Base-by-base conservation (phyloP, 2,113 vertebrate genomes). In the Oreotrochilus melanogaster region DNA sequence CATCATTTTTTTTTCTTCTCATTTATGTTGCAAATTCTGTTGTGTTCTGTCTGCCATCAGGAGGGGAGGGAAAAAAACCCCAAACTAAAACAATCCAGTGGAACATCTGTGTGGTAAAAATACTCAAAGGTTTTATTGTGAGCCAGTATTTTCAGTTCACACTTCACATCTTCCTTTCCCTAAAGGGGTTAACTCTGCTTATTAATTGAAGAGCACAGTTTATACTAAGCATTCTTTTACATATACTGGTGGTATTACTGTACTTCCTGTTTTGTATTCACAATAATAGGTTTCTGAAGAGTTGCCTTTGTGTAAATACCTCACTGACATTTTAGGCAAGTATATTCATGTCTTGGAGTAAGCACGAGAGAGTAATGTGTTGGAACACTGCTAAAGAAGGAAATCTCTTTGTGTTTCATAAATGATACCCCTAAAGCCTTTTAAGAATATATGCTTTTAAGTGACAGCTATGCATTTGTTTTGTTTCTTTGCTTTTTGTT, bases 321-420 rank as follows among this genome's bases (percentile, higher is more conserved):
- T 98, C 93, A 89, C 98, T 99, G 98, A 98, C 98, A 98, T 98
- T 96, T 98, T 94, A 98, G 98, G 98, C 99, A 97, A 99, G 99
- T 99, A 97, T 93, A 85, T 98, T 99, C 99, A 98, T 99, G 99
- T 98, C 98, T 98, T 91, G 81, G 97, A 97, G 97, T 97, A 98
- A 98, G 97, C 98, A 96, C 96, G 97, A 97, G 98, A 97, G 98
- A 98, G 98, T 96, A 92, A 97, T 98, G 98, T 98, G 97, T 98
- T 98, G 98, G 98, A 99, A 98, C 98, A 97, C 97, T 98, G 98
- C 98, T 98, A 96, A 97, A 98, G 97, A 98, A 99, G 98, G 98
- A 98, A 99, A 98, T 99, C 98, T 98, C 97, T 97, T 98, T 98
- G 98, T 98, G 91, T 97, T 98, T 96, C 97, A 95, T 97, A 98